These are phyloP conservation scores for Drosophila mercatorum DNA, from an alignment of 2,888 invertebrate genomes.

Conservation along the genomic window DNA sequence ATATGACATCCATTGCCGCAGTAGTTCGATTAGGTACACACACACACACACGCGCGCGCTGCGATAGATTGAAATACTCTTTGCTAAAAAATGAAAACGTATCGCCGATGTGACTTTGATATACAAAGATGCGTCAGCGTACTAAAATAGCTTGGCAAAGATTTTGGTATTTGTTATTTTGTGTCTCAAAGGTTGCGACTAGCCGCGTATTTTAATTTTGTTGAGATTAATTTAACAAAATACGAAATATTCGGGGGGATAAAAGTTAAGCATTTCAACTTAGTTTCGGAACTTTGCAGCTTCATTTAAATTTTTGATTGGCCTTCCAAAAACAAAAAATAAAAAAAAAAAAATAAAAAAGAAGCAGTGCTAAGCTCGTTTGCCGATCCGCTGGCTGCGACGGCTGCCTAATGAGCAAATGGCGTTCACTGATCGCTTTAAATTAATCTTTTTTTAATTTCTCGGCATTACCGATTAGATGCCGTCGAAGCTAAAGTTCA, in stretches of 20 bases:
- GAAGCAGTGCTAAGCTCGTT: constrained; percentile 60
- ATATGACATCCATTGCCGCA: neutral
- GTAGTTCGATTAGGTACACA: neutral
- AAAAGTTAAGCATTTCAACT: constrained; percentile 60
- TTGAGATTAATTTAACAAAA: constrained; percentile 70
- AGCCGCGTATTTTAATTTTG: constrained; percentile 56
- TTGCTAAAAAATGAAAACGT: constrained; percentile 4
- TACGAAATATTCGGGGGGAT: constrained; percentile 28
- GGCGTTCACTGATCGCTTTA: constrained; percentile 80
- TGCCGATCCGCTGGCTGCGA: constrained; percentile 57
- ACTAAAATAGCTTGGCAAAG: constrained; percentile 60
- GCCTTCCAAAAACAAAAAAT: constrained; percentile 47
- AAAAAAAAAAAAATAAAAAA: constrained; percentile 35
- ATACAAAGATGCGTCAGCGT: constrained; percentile 51
- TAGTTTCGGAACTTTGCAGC: constrained; percentile 75
- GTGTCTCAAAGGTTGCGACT: constrained; percentile 48
- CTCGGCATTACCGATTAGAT: constrained; percentile 77
- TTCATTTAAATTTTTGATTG: constrained; percentile 81
- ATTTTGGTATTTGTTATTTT: constrained; percentile 42
- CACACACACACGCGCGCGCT: neutral
- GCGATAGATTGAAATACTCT: neutral
- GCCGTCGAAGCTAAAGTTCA: constrained; percentile 75
- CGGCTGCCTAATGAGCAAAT: constrained; percentile 74
- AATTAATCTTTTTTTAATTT: constrained; percentile 80
- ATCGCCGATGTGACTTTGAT: constrained; percentile 30